Conservation (phyloP, 53 echinoderm and acorn worm species). For the Luidia sarsii region DNA sequence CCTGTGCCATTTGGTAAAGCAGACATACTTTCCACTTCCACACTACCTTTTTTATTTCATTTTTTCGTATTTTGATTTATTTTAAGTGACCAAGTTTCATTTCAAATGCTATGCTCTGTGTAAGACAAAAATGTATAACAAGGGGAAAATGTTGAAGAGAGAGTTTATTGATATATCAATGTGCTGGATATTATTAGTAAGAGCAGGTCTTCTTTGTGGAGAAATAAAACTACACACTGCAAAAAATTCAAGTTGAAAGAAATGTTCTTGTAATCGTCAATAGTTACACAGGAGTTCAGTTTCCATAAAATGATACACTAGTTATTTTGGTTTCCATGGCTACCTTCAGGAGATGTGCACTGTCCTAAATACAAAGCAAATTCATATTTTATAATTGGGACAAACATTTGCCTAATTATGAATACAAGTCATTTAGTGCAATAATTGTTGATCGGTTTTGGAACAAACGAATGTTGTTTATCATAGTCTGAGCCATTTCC, state of each 20-base stretch:
- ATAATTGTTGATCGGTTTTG: too few species aligned
- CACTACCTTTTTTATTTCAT: conserved; percentile 2
- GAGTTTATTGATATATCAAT: conserved; percentile 51
- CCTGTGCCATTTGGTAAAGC: conserved; percentile 24
- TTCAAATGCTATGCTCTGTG: conserved; percentile 49
- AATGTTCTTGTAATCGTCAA: conserved; percentile 45
- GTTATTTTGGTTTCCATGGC: too few species aligned
- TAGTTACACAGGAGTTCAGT: conserved; percentile 2
- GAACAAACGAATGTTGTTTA: too few species aligned
- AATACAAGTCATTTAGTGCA: too few species aligned
- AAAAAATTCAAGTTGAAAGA: not conserved
- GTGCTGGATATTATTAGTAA: conserved; percentile 47
- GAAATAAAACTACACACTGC: conserved; percentile 62
- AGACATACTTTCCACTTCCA: conserved; percentile 18
- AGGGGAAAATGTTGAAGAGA: conserved; percentile 41
- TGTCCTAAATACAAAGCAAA: too few species aligned
- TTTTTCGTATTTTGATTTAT: not conserved
- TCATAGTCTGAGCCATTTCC: too few species aligned
- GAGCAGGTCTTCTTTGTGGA: conserved; percentile 53
- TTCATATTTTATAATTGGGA: too few species aligned
- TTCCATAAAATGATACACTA: too few species aligned
- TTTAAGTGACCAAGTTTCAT: conserved; percentile 35
- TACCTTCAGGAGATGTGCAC: too few species aligned
- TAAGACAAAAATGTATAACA: conserved; percentile 49
- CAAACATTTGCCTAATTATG: too few species aligned